Base-by-base conservation (phyloP, 2,113 vertebrate species). In the Passer domesticus region DNA sequence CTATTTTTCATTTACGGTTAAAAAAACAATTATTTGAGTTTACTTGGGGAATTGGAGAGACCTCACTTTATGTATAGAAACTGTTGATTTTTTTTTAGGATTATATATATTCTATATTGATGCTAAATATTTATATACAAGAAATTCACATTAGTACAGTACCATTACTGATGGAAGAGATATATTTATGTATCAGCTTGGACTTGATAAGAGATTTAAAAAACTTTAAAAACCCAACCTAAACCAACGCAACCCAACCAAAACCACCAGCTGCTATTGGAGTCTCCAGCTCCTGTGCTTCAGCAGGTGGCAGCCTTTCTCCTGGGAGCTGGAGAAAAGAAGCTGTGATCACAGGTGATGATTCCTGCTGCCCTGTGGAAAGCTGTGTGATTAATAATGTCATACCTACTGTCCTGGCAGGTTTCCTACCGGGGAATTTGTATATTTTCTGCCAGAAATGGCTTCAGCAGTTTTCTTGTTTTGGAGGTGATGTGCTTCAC, bases 281-380 rank as follows among this genome's bases (percentile, higher is more conserved):
- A 74, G 21, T 19, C 24, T 70, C 13, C 55, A 74, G 46, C 37
- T 87, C 43, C n/a, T 73, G 56, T 79, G 62, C 35, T 66, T 89
- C 95, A 90, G 94, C 69, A 96, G 94, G 47, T 97, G 94, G 96
- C 94, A 95, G 87, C 60, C 87, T 96, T 95, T 95, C 64, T 46
- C 53, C n/a, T 83, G 67, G 55, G n/a, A 94, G 39, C 25, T 59
- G 52, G 11, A 69, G 33, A 10, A 13, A 18, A 44, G 2, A 9
- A 16, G 3, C 7, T 4, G 3, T 24, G 33, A 35, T 37, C 41
- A 31, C 0, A 1, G 35, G 22, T 56, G 37, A 31, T 66, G 81
- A 50, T 49, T 67, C 10, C 23, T 35, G 22, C 39, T 80, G 20
- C 33, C 47, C 46, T 35, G 10, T 55, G 15, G 37, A 86, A 90